Base-by-base conservation (phyloP, 2,113 vertebrate species). In the Pangasianodon hypophthalmus region DNA sequence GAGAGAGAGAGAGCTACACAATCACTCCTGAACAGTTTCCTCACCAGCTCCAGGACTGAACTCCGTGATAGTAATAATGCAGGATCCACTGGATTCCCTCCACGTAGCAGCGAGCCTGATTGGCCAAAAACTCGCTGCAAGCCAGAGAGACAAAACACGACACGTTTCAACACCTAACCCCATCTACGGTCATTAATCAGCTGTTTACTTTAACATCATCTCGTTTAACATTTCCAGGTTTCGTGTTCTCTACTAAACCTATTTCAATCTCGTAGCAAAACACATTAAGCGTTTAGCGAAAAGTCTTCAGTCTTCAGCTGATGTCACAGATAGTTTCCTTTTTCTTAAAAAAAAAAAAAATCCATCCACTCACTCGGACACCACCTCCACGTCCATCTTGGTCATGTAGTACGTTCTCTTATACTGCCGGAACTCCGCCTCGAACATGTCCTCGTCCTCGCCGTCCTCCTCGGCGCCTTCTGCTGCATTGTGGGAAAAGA, bases 41-140 rank as follows among this genome's bases (percentile, higher is more conserved):
- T 96, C 94, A 98, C 98, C 98, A 99, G 95, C 98, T 99, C 98
- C 98, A 99, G 37, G 98, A 99, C 37, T 99, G 98, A 91, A 99
- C 98, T 90, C 98, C 98, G 46, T 99, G 98, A 92, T 99, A 99
- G 91, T 99, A 99, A 94, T 99, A 99, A 94, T 99, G 98, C 54
- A 99, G 96, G 95, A 99, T 98, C 98, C 98, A 99, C 88, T 99
- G 98, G 95, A 99, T 99, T 75, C 98, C 98, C 93, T 98, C 97
- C 88, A 99, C 96, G 19, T 99, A 99, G 94, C 98, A 99, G 89
- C 95, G 95, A 89, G 98, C 98, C 94, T 99, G 98, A 87, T 95
- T 93, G 90, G 98, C 97, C 82, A 99, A 95, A 94, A 99, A 99
- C 81, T 98, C 98, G 93, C 98, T 99, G 94, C 41, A 94, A 94